These are phyloP conservation scores for Alloplasta piceator DNA, from an alignment of 2,888 invertebrate genomes.

Conservation along the genomic window DNA sequence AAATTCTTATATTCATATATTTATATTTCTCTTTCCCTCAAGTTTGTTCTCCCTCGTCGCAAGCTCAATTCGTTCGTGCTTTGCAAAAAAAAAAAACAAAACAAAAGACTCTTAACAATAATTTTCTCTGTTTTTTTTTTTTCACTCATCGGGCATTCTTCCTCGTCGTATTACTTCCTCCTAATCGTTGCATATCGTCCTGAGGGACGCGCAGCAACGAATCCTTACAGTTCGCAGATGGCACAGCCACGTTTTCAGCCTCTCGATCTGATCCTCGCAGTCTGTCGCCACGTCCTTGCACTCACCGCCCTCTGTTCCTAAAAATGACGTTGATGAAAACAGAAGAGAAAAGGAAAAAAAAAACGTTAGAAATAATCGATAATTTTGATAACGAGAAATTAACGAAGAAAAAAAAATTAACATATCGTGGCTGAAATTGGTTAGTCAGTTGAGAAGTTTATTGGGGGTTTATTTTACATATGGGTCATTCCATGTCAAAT, in stretches of 20 bases:
- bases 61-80: background rate
- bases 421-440: no score
- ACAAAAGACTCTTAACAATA: background rate
- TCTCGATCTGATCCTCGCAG: conserved; percentile 83
- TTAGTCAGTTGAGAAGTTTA: no score
- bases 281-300: conserved; percentile 81
- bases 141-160: conserved; percentile 39
- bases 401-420: no score
- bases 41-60: conserved; percentile 22
- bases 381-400: no score
- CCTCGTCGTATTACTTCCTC: conserved; percentile 27
- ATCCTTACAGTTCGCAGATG: conserved; percentile 82
- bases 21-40: background rate
- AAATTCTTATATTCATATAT: no score
- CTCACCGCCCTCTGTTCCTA: conserved; percentile 82
- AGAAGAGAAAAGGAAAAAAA: background rate
- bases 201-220: conserved; percentile 82
- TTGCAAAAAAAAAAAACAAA: no score
- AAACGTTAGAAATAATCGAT: no score
- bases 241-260: conserved; percentile 83
- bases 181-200: conserved; percentile 77
- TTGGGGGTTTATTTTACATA: no score
- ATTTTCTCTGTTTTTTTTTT: conserved; percentile 34
- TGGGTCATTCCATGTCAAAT: no score
- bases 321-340: conserved; percentile 34